Percentiles rank a stretch among this genome's conserved stretches.
phyloP scores from a whole-genome alignment of 2,888 invertebrate genomes.

The Ellobium chinense region DNA sequence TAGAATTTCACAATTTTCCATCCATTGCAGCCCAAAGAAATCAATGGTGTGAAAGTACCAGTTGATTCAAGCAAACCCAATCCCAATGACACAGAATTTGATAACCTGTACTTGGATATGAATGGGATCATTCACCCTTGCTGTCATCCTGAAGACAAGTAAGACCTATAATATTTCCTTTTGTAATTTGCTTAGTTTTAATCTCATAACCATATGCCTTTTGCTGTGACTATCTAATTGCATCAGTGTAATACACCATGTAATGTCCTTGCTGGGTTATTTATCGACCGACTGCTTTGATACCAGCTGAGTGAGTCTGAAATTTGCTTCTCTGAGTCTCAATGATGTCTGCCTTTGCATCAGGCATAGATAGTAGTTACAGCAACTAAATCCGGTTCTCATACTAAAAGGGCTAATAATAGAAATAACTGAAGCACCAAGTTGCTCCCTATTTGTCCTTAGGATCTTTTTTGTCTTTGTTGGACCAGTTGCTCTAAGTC shows the following conservation, averaged over 20 bases:
- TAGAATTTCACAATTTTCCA: too few relatives aligned
- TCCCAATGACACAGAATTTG: constrained; percentile 93
- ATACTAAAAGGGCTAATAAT: too few relatives aligned
- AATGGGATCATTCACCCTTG: constrained; percentile 99
- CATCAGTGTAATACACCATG: background rate
- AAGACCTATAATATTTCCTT: constrained; percentile 50
- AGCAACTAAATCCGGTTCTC: too few relatives aligned
- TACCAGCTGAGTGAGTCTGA: too few relatives aligned
- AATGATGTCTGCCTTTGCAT: too few relatives aligned
- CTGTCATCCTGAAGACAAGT: constrained; percentile 97
- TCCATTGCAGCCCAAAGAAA: constrained; percentile 85
- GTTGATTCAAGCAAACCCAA: constrained; percentile 85
- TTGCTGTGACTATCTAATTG: background rate
- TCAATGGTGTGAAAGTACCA: constrained; percentile 86
- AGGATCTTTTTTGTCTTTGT: too few relatives aligned
- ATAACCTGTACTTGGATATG: constrained; percentile 99
- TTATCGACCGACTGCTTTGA: too few relatives aligned
- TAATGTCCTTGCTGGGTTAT: background rate
- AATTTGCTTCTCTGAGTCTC: too few relatives aligned
- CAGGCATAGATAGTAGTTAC: too few relatives aligned
- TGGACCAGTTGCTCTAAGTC: too few relatives aligned
- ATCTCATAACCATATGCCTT: background rate
- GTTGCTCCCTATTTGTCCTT: too few relatives aligned
- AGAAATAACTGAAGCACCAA: too few relatives aligned
- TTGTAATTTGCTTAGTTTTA: background rate